phyloP scores from a whole-genome alignment of 2,888 invertebrate genomes.

The Xestia xanthographa region DNA sequence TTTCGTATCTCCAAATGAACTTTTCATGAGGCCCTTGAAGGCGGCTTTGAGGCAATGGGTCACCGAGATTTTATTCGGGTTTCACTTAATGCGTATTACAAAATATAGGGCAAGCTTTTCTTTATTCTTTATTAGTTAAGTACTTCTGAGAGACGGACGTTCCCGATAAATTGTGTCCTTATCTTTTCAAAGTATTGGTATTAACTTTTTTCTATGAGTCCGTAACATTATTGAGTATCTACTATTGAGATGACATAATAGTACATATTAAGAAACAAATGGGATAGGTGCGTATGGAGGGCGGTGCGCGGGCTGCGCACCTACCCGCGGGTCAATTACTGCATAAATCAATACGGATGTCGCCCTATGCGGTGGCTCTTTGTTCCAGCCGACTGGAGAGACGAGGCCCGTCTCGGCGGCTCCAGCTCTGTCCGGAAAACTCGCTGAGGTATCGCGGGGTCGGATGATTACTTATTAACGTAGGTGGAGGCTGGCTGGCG shows the following conservation, averaged over 20 bases:
- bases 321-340: slow-evolving; percentile 87
- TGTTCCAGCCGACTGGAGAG: slow-evolving; percentile 87
- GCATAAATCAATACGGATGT: slow-evolving; percentile 88
- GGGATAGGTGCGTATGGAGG: slow-evolving; percentile 80
- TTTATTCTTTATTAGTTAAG: slow-evolving; percentile 43
- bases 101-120: slow-evolving; percentile 42
- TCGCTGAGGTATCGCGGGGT: slow-evolving; percentile 89
- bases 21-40: slow-evolving; percentile 74
- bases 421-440: slow-evolving; percentile 88
- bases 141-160: slow-evolving; percentile 27
- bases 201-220: slow-evolving; percentile 2
- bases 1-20: slow-evolving; percentile 78
- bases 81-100: slow-evolving; percentile 50
- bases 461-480: slow-evolving; percentile 91
- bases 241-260: slow-evolving; percentile 59
- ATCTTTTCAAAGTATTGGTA: slow-evolving; percentile 9
- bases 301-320: slow-evolving; percentile 82
- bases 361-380: slow-evolving; percentile 86
- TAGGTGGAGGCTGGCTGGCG: slow-evolving; percentile 89
- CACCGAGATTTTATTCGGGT: slow-evolving; percentile 68
- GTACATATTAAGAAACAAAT: slow-evolving; percentile 74
- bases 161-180: neutral
- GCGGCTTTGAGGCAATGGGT: slow-evolving; percentile 76
- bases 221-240: slow-evolving; percentile 12
- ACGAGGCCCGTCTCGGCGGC: slow-evolving; percentile 87